These are phyloP conservation scores for Bombus cullumanus DNA, from an alignment of 1,140 invertebrate species.

Conservation along the genomic window DNA sequence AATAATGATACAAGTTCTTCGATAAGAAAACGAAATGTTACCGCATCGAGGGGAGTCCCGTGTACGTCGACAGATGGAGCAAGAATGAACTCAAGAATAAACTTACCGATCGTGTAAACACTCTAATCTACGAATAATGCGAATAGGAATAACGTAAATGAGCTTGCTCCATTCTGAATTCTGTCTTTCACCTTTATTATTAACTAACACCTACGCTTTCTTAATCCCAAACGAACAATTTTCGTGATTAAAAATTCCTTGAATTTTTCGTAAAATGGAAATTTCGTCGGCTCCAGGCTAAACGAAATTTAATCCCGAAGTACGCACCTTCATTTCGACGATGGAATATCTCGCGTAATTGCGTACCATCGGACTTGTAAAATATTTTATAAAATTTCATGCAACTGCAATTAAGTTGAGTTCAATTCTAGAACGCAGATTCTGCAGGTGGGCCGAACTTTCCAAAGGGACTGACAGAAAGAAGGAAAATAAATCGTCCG, in stretches of 20 bases:
- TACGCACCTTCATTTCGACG: too few relatives aligned
- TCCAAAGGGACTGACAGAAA: too few relatives aligned
- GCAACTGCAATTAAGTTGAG: too few relatives aligned
- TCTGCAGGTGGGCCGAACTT: too few relatives aligned
- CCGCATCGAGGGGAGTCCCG: not conserved
- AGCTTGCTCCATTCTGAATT: not conserved
- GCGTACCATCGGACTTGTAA: too few relatives aligned
- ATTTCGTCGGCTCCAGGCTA: too few relatives aligned
- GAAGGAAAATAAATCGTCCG: not conserved
- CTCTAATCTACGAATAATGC: not conserved
- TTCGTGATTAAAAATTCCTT: not conserved
- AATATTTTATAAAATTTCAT: too few relatives aligned
- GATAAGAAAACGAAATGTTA: not conserved
- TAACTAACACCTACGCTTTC: not conserved
- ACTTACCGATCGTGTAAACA: slow-evolving; percentile 4
- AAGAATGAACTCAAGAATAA: not conserved
- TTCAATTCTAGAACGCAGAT: too few relatives aligned
- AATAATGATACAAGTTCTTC: not conserved
- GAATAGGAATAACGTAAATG: not conserved
- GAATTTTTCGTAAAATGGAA: too few relatives aligned
- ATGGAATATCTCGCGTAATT: too few relatives aligned
- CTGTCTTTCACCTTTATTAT: not conserved
- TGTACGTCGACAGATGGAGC: not conserved
- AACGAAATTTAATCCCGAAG: too few relatives aligned
- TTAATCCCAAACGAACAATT: not conserved